Evolutionary conservation across 1,140 invertebrate species (phyloP).

Genomic region (Ceratosolen solmsi): DNA sequence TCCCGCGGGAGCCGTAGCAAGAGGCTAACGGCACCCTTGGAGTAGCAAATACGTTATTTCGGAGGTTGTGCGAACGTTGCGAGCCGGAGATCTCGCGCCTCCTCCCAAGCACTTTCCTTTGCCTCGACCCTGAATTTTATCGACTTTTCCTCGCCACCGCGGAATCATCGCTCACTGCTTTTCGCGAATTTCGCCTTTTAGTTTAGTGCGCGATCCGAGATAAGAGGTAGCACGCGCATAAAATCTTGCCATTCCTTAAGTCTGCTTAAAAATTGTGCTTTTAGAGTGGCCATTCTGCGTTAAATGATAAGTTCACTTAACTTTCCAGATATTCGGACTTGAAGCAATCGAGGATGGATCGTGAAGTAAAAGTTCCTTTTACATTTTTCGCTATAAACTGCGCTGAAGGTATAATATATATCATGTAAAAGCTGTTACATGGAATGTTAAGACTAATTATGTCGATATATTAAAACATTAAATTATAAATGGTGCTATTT

Average conservation of each 20-base stretch:
- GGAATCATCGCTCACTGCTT: neutral
- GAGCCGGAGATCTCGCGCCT: slow-evolving; percentile 57
- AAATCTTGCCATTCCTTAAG: neutral
- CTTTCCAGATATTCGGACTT: neutral
- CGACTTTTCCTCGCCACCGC: slow-evolving; percentile 24
- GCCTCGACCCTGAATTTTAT: slow-evolving; percentile 54
- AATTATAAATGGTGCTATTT: too few relatives aligned
- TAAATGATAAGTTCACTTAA: neutral
- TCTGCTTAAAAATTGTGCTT: neutral
- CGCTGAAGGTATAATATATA: too few relatives aligned
- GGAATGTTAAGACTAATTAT: too few relatives aligned
- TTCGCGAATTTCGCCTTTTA: neutral
- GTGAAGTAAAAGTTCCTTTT: neutral
- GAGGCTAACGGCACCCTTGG: slow-evolving; percentile 66
- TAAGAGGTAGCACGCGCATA: neutral
- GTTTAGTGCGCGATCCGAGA: neutral
- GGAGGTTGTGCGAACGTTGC: slow-evolving; percentile 54
- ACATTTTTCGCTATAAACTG: too few relatives aligned
- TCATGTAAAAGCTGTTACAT: too few relatives aligned
- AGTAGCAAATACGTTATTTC: slow-evolving; percentile 62
- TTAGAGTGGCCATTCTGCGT: neutral
- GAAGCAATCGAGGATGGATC: neutral
- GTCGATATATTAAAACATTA: too few relatives aligned
- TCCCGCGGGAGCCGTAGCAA: slow-evolving; percentile 65
- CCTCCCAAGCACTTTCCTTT: slow-evolving; percentile 46